These are phyloP conservation scores for Rhinoderma darwinii DNA, from an alignment of 2,113 vertebrate genomes.

Conservation along the genomic window DNA sequence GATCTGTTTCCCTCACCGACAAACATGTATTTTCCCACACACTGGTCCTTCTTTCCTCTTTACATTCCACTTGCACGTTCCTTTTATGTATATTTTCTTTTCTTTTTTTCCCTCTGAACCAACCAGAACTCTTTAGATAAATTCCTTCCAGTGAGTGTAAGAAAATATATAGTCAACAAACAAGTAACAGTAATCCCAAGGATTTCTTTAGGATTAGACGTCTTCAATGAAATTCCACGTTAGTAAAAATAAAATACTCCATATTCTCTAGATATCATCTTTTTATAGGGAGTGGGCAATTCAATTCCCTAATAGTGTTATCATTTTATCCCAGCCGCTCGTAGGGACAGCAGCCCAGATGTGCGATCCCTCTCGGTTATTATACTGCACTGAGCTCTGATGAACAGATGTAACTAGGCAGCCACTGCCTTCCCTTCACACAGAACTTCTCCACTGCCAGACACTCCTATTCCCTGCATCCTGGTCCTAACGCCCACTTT, in stretches of 20 bases:
- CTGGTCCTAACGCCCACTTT: constrained; percentile 80
- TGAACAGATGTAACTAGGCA: constrained; percentile 76
- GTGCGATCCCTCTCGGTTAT: constrained; percentile 58
- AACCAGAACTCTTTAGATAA: constrained; percentile 34
- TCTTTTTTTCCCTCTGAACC: constrained; percentile 23
- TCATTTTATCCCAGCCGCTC: constrained; percentile 29
- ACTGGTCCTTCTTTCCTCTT: constrained; percentile 41
- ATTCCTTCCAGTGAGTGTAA: constrained; percentile 44
- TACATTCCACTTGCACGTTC: constrained; percentile 36
- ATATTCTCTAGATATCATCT: constrained; percentile 10
- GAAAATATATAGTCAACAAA: constrained; percentile 39
- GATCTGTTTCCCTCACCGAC: constrained; percentile 43
- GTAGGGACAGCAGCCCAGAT: constrained; percentile 31
- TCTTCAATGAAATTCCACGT: constrained; percentile 20
- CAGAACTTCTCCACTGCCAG: constrained; percentile 72
- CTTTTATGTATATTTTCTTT: constrained; percentile 33
- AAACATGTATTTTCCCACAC: constrained; percentile 49
- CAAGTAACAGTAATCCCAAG: constrained; percentile 19
- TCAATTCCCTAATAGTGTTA: background rate
- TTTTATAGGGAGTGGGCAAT: background rate
- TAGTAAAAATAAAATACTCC: constrained; percentile 6
- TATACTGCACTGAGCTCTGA: constrained; percentile 71
- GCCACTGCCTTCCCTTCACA: constrained; percentile 73
- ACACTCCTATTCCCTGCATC: constrained; percentile 68
- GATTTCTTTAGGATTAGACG: constrained; percentile 21